These are phyloP conservation scores for Acrossocheilus wenchowensis DNA, from an alignment of 2,797 vertebrate species.

Conservation along the genomic window DNA sequence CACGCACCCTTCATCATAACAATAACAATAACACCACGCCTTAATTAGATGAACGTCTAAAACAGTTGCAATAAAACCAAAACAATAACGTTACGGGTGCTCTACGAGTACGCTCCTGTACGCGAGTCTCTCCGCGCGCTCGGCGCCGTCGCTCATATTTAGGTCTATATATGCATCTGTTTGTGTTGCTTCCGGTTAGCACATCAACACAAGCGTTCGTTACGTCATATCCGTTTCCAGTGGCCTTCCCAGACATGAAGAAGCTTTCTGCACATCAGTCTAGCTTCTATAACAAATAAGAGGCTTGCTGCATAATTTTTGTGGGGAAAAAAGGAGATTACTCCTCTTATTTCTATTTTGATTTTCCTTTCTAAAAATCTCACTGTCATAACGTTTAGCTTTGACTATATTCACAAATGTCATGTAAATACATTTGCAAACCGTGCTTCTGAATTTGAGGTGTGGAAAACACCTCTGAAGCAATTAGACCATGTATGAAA, in stretches of 20 bases:
- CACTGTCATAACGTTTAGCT: too few species aligned
- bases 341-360: too few species aligned
- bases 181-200: conserved; percentile 6
- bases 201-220: background rate
- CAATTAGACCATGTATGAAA: too few species aligned
- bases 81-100: background rate
- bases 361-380: too few species aligned
- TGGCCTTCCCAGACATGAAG: conserved; percentile 37
- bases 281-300: background rate
- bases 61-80: background rate
- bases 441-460: too few species aligned
- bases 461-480: too few species aligned
- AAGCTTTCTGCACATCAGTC: background rate
- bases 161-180: background rate
- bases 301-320: background rate
- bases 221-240: conserved; percentile 18
- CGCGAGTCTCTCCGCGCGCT: background rate
- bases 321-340: too few species aligned
- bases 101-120: too few species aligned
- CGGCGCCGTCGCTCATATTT: background rate
- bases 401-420: too few species aligned
- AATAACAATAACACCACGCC: background rate
- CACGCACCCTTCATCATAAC: conserved; percentile 12
- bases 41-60: background rate
- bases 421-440: too few species aligned